Percentiles rank a stretch among this genome's conserved stretches.
phyloP scores from a whole-genome alignment of 1,140 invertebrate genomes.

The Brachionus sp. region DNA sequence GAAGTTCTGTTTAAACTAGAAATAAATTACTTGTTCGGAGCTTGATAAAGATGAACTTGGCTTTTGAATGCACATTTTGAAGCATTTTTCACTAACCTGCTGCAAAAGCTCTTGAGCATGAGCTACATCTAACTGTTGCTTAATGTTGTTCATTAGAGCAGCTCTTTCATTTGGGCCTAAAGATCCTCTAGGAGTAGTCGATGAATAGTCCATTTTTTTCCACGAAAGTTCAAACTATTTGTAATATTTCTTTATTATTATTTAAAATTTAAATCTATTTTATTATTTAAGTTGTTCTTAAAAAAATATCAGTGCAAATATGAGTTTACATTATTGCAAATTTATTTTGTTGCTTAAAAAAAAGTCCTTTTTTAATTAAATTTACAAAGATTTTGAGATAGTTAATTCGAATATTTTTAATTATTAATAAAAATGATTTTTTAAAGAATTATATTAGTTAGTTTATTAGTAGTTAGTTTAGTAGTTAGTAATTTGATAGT shows the following conservation, averaged over 20 bases:
- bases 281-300: background rate
- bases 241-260: conserved; percentile 16
- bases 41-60: conserved; percentile 83
- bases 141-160: conserved; percentile 82
- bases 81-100: conserved; percentile 96
- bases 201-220: conserved; percentile 20
- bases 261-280: background rate
- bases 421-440: too few species aligned
- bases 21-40: conserved; percentile 74
- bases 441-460: too few species aligned
- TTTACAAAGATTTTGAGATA: too few species aligned
- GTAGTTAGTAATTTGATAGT: too few species aligned
- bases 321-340: background rate
- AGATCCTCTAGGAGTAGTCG: background rate
- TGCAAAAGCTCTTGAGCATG: conserved; percentile 82
- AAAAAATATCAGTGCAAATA: background rate
- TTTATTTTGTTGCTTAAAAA: background rate
- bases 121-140: conserved; percentile 88
- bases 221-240: background rate
- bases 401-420: too few species aligned
- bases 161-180: conserved; percentile 36
- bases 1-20: background rate
- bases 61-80: conserved; percentile 85
- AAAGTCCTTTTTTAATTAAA: background rate
- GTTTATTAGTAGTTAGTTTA: too few species aligned